Base-by-base conservation (phyloP, 2,113 vertebrate genomes). In the Eulemur macaco region DNA sequence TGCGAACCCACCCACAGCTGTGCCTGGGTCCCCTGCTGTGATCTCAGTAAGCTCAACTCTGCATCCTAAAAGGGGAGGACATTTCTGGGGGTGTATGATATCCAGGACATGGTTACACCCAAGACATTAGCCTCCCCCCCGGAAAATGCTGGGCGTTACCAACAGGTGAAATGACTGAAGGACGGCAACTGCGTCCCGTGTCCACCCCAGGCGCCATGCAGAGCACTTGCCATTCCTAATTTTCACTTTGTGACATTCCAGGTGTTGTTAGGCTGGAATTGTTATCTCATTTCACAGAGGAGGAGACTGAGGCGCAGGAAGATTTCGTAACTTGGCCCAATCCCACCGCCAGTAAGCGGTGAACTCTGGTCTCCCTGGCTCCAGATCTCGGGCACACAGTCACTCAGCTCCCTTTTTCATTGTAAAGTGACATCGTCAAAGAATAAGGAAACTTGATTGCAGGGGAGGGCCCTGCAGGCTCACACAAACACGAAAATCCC, bases 301-400 rank as follows among this genome's bases (percentile, higher is more conserved):
- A 81, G 73, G 42, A 85, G 73, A 63, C 1, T 6, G 54, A 80
- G 68, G 78, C 5, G 0, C 4, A 5, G 63, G 34, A 50, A 89
- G 64, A 83, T 58, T 1, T n/a, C 3, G 0, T 31, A 15, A 64
- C 50, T 42, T 8, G 18, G 80, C 34, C 54, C 45, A 29, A 15
- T 25, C 83, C 42, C 56, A 29, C 42, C 1, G 1, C n/a, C 0
- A 4, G 11, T 10, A 21, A 71, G 31, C 37, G 37, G 58, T 64
- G 78, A 86, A 58, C 86, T 82, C 91, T 29, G 21, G 42, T 17
- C 63, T 73, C 54, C 73, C 86, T 54, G 83, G 69, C 52, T 86
- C 68, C 17, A 6, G 23, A 45, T 52, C 29, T 68, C 58, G 21
- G 4, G 27, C 27, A 34, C 7, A 2, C 14, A 11, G 3, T 27